Percentiles rank a stretch among this genome's conserved stretches.
These are phyloP conservation scores for Parauchenoglanis ngamensis DNA, from an alignment of 2,797 vertebrate genomes.

Conservation along the genomic window DNA sequence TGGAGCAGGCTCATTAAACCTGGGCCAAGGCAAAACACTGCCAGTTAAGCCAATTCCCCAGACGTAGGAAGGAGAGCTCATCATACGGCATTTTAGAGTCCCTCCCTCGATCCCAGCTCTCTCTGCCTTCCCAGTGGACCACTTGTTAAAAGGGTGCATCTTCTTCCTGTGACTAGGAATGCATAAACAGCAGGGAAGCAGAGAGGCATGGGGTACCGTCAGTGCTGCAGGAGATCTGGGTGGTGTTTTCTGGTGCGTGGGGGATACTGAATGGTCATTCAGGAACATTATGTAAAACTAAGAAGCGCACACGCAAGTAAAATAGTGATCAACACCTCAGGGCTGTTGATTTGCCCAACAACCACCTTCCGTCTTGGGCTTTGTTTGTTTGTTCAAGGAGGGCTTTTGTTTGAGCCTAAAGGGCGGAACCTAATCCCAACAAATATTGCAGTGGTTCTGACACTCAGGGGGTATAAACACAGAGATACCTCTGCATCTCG, in stretches of 20 bases:
- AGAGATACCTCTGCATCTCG: constrained; percentile 32
- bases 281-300: constrained; percentile 30
- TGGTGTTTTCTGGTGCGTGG: constrained; percentile 20
- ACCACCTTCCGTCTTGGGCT: constrained; percentile 52
- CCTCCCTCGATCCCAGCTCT: constrained; percentile 27
- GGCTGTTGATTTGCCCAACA: constrained; percentile 58
- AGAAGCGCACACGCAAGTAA: constrained; percentile 46
- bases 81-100: constrained; percentile 36
- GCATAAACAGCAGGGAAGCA: constrained; percentile 28
- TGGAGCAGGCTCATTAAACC: constrained; percentile 62
- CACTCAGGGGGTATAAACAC: constrained; percentile 44
- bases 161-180: constrained; percentile 38
- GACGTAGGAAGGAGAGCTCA: constrained; percentile 47
- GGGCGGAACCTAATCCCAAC: constrained; percentile 47
- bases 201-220: background rate
- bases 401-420: constrained; percentile 23
- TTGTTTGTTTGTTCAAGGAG: constrained; percentile 50
- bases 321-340: constrained; percentile 50
- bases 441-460: constrained; percentile 47
- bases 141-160: constrained; percentile 50
- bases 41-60: constrained; percentile 53
- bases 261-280: background rate
- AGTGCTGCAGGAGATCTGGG: constrained; percentile 14
- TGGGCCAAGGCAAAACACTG: constrained; percentile 46
- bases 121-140: constrained; percentile 41